Evolutionary conservation across 2,888 invertebrate species (phyloP), one percentile per base, ranked within the genome.

Genomic region (Argyresthia goedartella): DNA sequence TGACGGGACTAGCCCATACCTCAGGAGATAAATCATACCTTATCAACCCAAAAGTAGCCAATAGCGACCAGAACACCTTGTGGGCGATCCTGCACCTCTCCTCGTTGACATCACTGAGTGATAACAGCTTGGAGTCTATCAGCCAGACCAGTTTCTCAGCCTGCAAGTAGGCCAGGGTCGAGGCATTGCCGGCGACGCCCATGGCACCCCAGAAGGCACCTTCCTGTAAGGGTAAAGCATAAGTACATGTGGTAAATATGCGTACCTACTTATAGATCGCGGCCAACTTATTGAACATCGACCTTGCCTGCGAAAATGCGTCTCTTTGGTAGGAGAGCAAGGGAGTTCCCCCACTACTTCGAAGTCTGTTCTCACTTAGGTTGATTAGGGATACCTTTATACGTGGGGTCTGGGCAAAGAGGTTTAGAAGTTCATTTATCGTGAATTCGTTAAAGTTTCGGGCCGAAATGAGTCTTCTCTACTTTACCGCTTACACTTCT

Each of bases 141-240:
- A 94, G 87, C 94, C 95, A 96, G 46, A 92, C 91, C 33, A 95
- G 81, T 75, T 96, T 95, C 73, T 96, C 96, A 16, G 94, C 87
- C 9, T 95, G 95, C 60, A 92, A 92, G 76, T 92, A 96, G 8
- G 92, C 69, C 59, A 93, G 88, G 57, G 94, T 93, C 33, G 93
- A 89, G 33, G 90, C 66, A 67, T 93, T 92, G 59, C 91, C 90
- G 0, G 92, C 69, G 9, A 95, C 87, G n/a, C 92, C 92, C 3
- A 94, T 67, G 3, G 89, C 9, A 10, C 84, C 82, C 85, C 85
- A 86, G 1, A 75, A 46, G 6, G 59, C 59, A 9, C 85, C 84
- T 34, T 86, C 85, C 85, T 86, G 56, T 1, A 53, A 11, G 11
- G 39, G 33, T 41, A 8, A 39, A 11, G n/a, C 39, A 11, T 39